Base-by-base conservation (phyloP, 2,888 invertebrate genomes). In the Agrochola macilenta region DNA sequence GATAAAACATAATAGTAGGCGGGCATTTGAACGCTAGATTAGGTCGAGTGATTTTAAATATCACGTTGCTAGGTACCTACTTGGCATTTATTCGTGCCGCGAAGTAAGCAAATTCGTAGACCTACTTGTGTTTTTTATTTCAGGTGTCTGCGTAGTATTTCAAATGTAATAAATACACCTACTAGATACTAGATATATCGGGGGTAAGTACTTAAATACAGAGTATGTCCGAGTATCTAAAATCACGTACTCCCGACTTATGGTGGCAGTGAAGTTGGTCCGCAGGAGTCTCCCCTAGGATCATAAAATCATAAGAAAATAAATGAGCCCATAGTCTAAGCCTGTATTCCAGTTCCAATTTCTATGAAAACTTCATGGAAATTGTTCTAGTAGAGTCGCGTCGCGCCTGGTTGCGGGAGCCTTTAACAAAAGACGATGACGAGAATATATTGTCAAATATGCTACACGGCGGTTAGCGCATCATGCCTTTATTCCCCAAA, bases 31-130 rank as follows among this genome's bases (percentile, higher is more conserved):
- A 63, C 69, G 75, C 73, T 80, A 85, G 82, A 86, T 87, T 82
- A 85, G 82, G 85, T 86, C 82, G 78, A 85, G 64, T 80, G 82
- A 87, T 86, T 87, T 86, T 65, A 85, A 86, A 84, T 82, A 87
- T 87, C 81, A 84, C 82, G 82, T 79, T 69, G 65, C 69, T 58
- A 61, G 71, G 74, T 81, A 81, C 35, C 35, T 35, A 35, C 84
- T 86, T 84, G 84, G 81, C 81, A 81, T 85, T 86, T 84, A 69
- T 78, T 66, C 63, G 71, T 81, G 84, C 76, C 69, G 70, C 70
- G 30, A 69, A 58, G 57, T 72, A 83, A 74, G 73, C 64, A 73
- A 76, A 72, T 74, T 74, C 66, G 60, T 81, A 69, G 70, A 70
- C 46, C 65, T 52, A 66, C 60, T 83, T 82, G 43, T 61, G 30